Base-by-base conservation (phyloP, 2,113 vertebrate genomes). In the Forbesichthys papilliferus region DNA sequence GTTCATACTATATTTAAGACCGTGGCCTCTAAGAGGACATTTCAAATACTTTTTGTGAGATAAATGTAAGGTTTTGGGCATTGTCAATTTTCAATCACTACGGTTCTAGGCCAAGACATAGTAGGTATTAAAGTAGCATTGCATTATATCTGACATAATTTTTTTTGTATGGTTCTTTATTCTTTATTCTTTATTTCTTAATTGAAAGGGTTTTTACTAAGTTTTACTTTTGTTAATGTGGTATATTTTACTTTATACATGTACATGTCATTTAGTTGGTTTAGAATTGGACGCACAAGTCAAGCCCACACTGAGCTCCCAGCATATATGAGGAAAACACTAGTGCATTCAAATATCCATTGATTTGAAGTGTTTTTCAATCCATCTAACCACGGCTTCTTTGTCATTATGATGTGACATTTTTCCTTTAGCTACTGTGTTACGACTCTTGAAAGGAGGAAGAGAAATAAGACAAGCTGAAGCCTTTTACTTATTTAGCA, bases 1-100 rank as follows among this genome's bases (percentile, higher is more conserved):
- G 72, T 68, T 74, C 54, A 34, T 48, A 33, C n/a, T 36, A 64
- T 63, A 73, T 71, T 73, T 18, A 16, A 16, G 11, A n/a, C 18
- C 55, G 3, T 34, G 13, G 20, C 14, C 53, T 76, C 71, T 36
- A 52, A 57, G 11, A 68, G 64, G 68, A 16, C 42, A 69, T 79
- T 74, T 80, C 71, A 77, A 78, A 71, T 75, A 72, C 64, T 84
- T 83, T 52, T 78, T 61, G 69, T 54, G 74, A 68, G 27, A 27
- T 27, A 27, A 68, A 77, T 73, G 54, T 42, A 8, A 42, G 36
- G 36, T 42, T 42, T 42, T 42, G 36, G 36, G 36, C 36, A 42
- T 6, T 42, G 36, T 42, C 36, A 42, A 42, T 6, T 42, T 42
- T 42, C 36, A 42, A 42, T 42, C 36, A 42, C 7, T 42, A 8